Conservation (phyloP, 2,113 vertebrate genomes). For the Pimephales promelas region DNA sequence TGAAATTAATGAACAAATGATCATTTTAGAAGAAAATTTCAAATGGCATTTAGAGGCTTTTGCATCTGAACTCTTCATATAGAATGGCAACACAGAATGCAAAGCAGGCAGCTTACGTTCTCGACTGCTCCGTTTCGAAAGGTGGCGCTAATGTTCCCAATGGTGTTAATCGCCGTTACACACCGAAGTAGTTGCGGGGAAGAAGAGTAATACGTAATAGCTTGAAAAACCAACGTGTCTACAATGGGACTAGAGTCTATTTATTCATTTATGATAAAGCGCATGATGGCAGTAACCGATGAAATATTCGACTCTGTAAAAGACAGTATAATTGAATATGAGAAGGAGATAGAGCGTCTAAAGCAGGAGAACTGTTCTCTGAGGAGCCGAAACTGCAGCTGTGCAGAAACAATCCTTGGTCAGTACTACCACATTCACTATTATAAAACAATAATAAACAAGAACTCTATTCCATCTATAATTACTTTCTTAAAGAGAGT, state of each 20-base stretch:
- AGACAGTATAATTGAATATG: slow-evolving; percentile 43
- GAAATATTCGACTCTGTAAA: slow-evolving; percentile 50
- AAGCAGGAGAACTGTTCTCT: slow-evolving; percentile 46
- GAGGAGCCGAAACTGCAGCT: slow-evolving; percentile 4
- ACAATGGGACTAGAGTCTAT: slow-evolving; percentile 25
- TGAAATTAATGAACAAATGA: too few relatives aligned
- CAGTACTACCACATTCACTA: background rate
- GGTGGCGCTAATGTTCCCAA: background rate
- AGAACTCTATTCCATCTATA: too few relatives aligned
- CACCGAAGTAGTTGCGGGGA: background rate
- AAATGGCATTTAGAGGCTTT: too few relatives aligned
- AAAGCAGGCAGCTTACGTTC: too few relatives aligned
- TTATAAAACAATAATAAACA: too few relatives aligned
- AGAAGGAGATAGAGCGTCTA: slow-evolving; percentile 37
- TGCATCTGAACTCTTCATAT: too few relatives aligned
- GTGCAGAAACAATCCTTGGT: slow-evolving; percentile 21
- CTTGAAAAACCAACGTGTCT: background rate
- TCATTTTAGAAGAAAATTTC: too few relatives aligned
- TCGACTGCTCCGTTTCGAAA: background rate
- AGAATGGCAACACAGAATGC: too few relatives aligned
- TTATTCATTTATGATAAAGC: slow-evolving; percentile 38
- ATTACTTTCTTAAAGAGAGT: too few relatives aligned
- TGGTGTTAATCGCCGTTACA: background rate
- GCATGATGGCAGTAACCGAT: slow-evolving; percentile 44
- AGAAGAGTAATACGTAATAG: background rate